Conservation (phyloP, 92 coral and sea anemone species). For the Paramuricea clavata region DNA sequence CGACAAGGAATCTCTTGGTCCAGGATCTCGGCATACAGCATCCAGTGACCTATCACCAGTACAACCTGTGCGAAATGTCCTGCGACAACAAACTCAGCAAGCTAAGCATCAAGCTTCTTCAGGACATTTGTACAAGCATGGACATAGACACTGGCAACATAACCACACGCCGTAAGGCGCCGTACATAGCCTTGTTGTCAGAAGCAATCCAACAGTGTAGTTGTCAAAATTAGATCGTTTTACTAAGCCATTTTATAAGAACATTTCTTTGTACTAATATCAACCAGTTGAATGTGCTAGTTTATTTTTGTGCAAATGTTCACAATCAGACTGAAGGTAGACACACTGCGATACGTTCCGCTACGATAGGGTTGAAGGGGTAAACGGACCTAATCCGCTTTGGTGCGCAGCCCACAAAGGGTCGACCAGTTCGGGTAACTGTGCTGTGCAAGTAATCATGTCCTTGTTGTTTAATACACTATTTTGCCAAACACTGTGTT, state of each 20-base stretch:
- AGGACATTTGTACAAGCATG: neutral
- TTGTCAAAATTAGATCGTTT: constrained; percentile 5
- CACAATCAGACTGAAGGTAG: no score
- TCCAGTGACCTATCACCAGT: neutral
- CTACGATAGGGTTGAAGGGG: no score
- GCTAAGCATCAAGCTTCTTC: neutral
- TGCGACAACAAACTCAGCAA: neutral
- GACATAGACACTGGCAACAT: constrained; percentile 5
- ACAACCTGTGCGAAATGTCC: neutral
- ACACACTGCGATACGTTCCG: no score
- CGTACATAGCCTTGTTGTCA: constrained; percentile 11
- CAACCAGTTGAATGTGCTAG: neutral
- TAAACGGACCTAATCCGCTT: no score
- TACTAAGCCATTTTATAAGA: no score
- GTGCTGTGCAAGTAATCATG: no score
- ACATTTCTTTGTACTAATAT: no score
- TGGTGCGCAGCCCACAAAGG: no score
- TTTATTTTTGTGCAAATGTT: no score
- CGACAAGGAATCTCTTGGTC: neutral
- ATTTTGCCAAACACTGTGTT: no score
- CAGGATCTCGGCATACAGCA: neutral
- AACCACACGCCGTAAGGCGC: constrained; percentile 2
- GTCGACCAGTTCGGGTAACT: no score
- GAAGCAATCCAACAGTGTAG: neutral
- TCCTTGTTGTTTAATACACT: no score